Evolutionary conservation across 2,888 invertebrate genomes (phyloP).

Genomic region (Norana najaformis): DNA sequence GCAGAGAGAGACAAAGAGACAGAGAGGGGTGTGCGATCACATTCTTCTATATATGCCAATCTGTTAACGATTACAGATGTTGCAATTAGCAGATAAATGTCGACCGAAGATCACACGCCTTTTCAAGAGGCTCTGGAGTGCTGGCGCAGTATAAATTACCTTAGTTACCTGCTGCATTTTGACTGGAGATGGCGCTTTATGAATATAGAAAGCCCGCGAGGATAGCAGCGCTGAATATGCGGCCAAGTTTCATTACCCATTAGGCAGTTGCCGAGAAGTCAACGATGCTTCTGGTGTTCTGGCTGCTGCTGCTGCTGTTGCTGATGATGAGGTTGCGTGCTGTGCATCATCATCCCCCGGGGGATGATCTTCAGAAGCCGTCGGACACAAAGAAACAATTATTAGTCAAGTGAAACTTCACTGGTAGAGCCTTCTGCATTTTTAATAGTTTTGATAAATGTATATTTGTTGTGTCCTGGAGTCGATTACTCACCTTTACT

Average conservation of each 20-base stretch:
- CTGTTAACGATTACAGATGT: neutral
- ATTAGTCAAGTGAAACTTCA: neutral
- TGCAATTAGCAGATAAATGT: neutral
- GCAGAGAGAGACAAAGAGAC: neutral
- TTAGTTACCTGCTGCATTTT: no score
- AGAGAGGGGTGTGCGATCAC: no score
- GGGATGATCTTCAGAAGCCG: neutral
- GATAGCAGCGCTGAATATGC: neutral
- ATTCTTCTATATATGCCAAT: neutral
- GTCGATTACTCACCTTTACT: neutral
- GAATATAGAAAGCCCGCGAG: neutral
- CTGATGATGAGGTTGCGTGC: neutral
- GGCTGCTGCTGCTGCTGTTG: neutral
- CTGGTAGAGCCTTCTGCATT: neutral
- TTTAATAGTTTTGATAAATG: neutral
- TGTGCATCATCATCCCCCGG: neutral
- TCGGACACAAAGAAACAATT: neutral
- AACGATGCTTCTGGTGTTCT: neutral
- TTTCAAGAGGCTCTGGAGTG: neutral
- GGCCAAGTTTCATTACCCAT: slow-evolving; percentile 13
- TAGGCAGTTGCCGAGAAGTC: neutral
- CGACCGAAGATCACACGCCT: neutral
- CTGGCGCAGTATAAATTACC: neutral
- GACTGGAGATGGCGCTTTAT: neutral
- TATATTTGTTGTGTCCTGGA: neutral